Evolutionary conservation across 2,888 invertebrate species (phyloP), one percentile per base, ranked within the genome.

Genomic region (Hyposoter didymator): DNA sequence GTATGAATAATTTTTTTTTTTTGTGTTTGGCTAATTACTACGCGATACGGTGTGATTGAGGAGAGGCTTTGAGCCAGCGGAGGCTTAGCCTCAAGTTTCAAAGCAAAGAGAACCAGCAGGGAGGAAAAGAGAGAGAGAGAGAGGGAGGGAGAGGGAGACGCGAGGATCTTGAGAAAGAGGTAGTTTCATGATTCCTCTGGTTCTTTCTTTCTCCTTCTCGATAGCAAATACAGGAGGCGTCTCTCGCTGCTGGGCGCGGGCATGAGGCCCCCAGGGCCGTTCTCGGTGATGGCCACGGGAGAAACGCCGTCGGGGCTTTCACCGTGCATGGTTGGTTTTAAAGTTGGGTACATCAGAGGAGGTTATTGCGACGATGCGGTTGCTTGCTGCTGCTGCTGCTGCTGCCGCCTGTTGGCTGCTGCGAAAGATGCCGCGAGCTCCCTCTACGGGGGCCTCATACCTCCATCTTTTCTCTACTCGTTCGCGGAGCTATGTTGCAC

Each of bases 231-330:
- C 85, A 45, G 82, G 83, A 82, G 49, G 67, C 81, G 72, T 82
- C 80, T 79, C 84, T 85, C 73, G 85, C 85, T 85, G 59, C 85
- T 79, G 80, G 83, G 73, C 73, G 81, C 79, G 79, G 69, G 76
- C 52, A 64, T 47, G 59, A 28, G 87, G 87, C 88, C 88, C 82
- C 67, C 66, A 70, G 83, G 80, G 80, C 75, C 64, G 62, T 85
- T 85, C 81, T 82, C 84, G 88, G 84, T 87, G 87, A 88, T 87
- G 87, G 87, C 84, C 89, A 88, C 91, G 91, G 90, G 52, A 75
- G 88, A 88, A 93, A 92, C 91, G 93, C 93, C 92, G 91, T 91
- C 91, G 92, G 93, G 93, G 92, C 93, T 93, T 93, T 93, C 93
- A 92, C 93, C 91, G 89, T 89, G 35, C 35, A 35, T 35, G 90